Conservation (phyloP, 2,797 vertebrate genomes). For the Tenualosa ilisha region DNA sequence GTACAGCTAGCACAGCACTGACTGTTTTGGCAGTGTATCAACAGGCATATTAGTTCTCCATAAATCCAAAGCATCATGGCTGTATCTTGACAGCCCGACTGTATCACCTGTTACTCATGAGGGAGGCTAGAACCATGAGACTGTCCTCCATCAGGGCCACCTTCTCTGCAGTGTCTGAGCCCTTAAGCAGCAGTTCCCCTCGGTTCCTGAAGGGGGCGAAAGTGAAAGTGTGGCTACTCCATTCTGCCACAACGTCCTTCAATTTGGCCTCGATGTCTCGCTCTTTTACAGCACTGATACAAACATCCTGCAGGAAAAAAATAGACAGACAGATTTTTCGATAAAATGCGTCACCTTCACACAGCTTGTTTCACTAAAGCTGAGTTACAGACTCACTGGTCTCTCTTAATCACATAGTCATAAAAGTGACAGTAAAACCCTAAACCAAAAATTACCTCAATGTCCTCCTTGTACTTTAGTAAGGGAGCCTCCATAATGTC, state of each 20-base stretch:
- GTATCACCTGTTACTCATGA: constrained; percentile 82
- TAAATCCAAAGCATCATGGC: not conserved
- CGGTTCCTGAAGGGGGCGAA: constrained; percentile 79
- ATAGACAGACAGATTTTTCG: not conserved
- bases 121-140: constrained; percentile 80
- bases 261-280: constrained; percentile 84
- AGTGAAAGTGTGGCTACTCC: constrained; percentile 74
- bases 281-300: constrained; percentile 84
- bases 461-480: constrained; percentile 80
- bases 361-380: not conserved
- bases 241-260: constrained; percentile 76
- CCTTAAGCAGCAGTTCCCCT: constrained; percentile 83
- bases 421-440: not conserved
- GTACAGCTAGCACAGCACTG: not conserved
- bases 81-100: not conserved
- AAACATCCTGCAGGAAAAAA: constrained; percentile 75
- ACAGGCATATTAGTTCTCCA: not conserved
- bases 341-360: not conserved
- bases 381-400: not conserved
- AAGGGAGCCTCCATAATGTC: constrained; percentile 79
- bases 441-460: constrained; percentile 71
- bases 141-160: constrained; percentile 82
- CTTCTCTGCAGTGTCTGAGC: constrained; percentile 77
- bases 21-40: not conserved
- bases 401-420: not conserved